A percentile compares a stretch with the other conserved stretches of the same genome.
These are phyloP conservation scores for Sebastes vulpes DNA, from an alignment of 2,797 vertebrate species.

Conservation along the genomic window DNA sequence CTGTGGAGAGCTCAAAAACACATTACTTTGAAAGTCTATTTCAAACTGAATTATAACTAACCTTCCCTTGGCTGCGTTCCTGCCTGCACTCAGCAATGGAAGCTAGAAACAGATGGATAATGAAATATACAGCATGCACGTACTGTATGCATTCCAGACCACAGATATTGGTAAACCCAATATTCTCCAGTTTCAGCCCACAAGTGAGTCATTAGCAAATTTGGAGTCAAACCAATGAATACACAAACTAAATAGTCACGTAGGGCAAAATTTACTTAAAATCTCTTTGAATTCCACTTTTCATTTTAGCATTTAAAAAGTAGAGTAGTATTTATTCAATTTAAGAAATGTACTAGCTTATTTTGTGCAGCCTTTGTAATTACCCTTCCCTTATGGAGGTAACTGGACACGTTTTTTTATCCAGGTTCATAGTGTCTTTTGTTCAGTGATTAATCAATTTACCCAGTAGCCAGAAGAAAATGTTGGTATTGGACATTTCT, in stretches of 20 bases:
- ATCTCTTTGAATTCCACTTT: not conserved
- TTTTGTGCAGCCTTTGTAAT: not conserved
- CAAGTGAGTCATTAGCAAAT: not conserved
- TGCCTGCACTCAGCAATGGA: not conserved
- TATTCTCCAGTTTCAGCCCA: not conserved
- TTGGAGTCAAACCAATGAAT: not conserved
- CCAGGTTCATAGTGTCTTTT: not conserved
- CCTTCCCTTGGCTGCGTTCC: not conserved
- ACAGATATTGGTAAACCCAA: not conserved
- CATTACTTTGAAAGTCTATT: not conserved
- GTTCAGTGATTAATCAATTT: not conserved
- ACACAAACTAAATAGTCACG: not conserved
- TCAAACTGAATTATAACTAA: constrained; percentile 12
- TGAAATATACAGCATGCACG: constrained; percentile 3
- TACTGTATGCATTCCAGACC: not conserved
- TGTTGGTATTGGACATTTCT: too few species aligned
- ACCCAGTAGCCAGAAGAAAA: too few species aligned
- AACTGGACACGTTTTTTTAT: not conserved
- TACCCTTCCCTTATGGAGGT: not conserved
- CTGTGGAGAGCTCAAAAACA: not conserved
- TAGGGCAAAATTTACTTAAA: not conserved
- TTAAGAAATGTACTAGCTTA: not conserved
- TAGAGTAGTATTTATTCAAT: not conserved
- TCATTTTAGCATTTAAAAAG: not conserved
- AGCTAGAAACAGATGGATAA: not conserved